These are phyloP conservation scores for Glaucomys volans DNA, from an alignment of 2,113 vertebrate species.

Conservation along the genomic window DNA sequence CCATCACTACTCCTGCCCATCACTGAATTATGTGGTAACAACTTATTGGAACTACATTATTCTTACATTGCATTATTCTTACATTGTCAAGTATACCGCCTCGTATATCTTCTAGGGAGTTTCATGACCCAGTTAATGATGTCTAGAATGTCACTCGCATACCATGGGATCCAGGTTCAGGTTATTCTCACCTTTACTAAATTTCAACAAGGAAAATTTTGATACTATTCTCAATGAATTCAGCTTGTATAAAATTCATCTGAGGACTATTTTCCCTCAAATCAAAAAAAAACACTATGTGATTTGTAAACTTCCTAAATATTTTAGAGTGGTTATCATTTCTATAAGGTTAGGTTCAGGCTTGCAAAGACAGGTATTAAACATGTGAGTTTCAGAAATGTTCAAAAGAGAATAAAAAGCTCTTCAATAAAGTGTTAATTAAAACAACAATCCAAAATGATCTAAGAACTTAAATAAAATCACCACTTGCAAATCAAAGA, in stretches of 20 bases:
- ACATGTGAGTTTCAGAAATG: neutral
- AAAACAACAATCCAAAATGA: neutral
- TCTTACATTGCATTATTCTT: neutral
- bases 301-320: neutral
- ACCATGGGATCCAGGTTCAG: neutral
- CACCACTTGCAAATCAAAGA: conserved; percentile 30
- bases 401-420: neutral
- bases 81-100: neutral
- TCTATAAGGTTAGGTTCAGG: neutral
- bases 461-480: neutral
- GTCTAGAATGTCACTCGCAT: neutral
- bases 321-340: neutral
- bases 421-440: conserved; percentile 1
- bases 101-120: neutral
- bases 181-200: neutral
- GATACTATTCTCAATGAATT: neutral
- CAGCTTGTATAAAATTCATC: neutral
- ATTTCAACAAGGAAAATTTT: neutral
- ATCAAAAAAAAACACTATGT: neutral
- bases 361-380: neutral
- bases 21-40: neutral
- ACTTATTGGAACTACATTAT: neutral
- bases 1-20: neutral
- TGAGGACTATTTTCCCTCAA: neutral
- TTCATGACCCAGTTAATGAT: neutral